A percentile compares a stretch with the other conserved stretches of the same genome.
Evolutionary conservation across 2,797 vertebrate genomes (phyloP).

Genomic region (Tolypeutes matacus): DNA sequence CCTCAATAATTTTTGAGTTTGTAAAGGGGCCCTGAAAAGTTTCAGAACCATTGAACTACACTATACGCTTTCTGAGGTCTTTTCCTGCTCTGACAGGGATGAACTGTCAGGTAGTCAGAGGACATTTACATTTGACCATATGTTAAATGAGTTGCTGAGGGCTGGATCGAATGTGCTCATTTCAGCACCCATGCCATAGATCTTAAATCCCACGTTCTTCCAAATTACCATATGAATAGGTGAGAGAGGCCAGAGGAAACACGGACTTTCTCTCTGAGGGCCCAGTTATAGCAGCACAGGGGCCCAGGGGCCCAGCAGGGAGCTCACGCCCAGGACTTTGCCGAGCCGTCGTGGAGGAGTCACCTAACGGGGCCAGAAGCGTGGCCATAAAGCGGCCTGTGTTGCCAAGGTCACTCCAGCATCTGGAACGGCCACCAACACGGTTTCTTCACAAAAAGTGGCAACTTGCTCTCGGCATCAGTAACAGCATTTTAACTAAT

Average conservation of each 20-base stretch:
- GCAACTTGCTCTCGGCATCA: neutral
- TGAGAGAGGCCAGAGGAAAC: neutral
- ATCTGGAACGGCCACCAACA: neutral
- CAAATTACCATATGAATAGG: neutral
- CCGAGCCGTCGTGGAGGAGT: neutral
- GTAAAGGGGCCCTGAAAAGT: neutral
- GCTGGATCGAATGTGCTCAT: neutral
- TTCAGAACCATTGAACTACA: neutral
- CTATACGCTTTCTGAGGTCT: neutral
- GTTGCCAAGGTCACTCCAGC: neutral
- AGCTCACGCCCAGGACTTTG: neutral
- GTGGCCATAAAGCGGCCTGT: neutral
- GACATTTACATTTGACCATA: neutral
- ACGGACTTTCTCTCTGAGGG: neutral
- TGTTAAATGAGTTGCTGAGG: neutral
- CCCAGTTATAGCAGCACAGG: neutral
- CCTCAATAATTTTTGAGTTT: too few species aligned
- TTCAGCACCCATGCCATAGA: neutral
- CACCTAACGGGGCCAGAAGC: neutral
- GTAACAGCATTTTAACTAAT: neutral
- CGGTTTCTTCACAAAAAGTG: neutral
- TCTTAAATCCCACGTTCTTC: neutral
- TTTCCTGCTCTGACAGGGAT: neutral
- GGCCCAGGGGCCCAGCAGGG: too few species aligned
- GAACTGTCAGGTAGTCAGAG: neutral